Conservation (phyloP, 2,888 invertebrate genomes). For the Hipparchia semele region DNA sequence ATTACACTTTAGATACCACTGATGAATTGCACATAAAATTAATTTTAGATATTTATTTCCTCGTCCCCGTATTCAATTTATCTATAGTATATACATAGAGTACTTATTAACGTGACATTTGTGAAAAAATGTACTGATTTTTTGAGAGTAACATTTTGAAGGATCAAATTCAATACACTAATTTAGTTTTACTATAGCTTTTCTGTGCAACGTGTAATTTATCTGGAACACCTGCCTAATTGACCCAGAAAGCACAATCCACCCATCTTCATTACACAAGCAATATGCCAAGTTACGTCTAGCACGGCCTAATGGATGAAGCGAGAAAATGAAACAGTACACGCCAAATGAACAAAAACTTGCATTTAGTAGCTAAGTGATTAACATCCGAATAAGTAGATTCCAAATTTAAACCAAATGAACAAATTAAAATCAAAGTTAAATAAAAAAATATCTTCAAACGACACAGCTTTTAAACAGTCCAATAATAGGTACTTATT, state of each 20-base stretch:
- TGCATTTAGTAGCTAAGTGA: constrained; percentile 7
- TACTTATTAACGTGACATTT: too few species aligned
- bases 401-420: background rate
- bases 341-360: constrained; percentile 2
- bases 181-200: constrained; percentile 1
- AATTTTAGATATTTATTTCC: too few species aligned
- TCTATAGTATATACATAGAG: too few species aligned
- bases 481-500: too few species aligned
- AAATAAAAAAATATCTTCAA: too few species aligned
- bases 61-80: too few species aligned
- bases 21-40: too few species aligned
- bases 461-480: too few species aligned
- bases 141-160: background rate
- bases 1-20: too few species aligned
- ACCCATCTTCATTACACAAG: constrained; percentile 17
- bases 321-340: constrained; percentile 16
- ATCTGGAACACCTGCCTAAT: constrained; percentile 15
- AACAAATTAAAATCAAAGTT: background rate
- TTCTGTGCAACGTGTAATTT: background rate
- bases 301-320: constrained; percentile 18
- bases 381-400: background rate
- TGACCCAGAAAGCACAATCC: constrained; percentile 17
- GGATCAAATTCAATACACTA: background rate
- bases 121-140: too few species aligned
- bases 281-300: constrained; percentile 10